phyloP scores from a whole-genome alignment of 2,797 vertebrate genomes.

The Pangasius macronema region DNA sequence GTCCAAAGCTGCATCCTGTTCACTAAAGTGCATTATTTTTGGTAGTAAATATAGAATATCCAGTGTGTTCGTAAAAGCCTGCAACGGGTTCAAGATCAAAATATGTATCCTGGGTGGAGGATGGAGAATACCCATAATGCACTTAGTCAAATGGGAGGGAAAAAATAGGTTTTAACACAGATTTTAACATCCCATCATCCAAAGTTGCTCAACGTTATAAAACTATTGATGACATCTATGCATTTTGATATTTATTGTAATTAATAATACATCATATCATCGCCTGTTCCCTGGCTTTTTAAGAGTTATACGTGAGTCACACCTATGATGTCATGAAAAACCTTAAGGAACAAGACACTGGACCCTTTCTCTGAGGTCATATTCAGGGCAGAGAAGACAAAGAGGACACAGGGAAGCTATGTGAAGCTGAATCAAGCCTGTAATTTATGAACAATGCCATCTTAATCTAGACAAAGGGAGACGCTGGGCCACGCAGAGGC shows the following conservation, averaged over 20 bases:
- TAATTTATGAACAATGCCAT: conserved; percentile 20
- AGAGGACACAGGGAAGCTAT: neutral
- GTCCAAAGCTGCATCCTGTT: neutral
- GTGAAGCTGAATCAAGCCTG: neutral
- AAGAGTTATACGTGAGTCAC: neutral
- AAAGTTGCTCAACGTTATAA: neutral
- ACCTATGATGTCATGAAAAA: neutral
- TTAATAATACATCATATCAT: neutral
- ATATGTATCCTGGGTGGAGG: neutral
- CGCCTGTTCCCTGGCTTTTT: neutral
- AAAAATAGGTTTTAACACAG: neutral
- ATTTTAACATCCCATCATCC: neutral
- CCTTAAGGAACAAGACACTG: neutral
- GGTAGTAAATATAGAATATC: neutral
- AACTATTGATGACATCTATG: neutral
- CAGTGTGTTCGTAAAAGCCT: neutral
- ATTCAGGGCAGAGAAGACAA: neutral
- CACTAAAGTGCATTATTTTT: neutral
- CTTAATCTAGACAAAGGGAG: conserved; percentile 11
- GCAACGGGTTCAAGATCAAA: neutral
- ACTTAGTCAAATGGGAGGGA: too few relatives aligned
- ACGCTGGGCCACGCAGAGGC: conserved; percentile 7
- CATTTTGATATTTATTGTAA: neutral
- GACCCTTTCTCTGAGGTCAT: neutral
- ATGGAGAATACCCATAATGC: neutral